Conservation (phyloP, 2,113 vertebrate genomes). For the Psilopsiagon aurifrons region DNA sequence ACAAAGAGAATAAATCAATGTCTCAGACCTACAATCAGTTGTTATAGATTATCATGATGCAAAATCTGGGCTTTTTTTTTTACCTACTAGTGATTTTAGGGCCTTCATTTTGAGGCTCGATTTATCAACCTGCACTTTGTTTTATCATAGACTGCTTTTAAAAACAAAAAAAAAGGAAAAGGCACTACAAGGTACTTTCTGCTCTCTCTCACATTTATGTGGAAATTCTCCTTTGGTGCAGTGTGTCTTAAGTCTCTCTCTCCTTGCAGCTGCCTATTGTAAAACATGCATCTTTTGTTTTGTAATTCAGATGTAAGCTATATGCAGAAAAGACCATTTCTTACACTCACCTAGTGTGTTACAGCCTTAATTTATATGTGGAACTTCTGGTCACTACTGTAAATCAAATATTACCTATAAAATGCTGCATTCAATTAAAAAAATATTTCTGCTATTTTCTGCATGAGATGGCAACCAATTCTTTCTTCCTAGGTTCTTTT, state of each 20-base stretch:
- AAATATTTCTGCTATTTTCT: neutral
- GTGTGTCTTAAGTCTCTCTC: neutral
- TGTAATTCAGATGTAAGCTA: neutral
- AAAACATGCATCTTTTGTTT: neutral
- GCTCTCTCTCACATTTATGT: neutral
- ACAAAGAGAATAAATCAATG: neutral
- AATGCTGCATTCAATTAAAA: neutral
- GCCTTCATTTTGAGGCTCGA: neutral
- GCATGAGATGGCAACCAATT: neutral
- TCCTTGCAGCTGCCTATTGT: neutral
- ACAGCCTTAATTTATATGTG: neutral
- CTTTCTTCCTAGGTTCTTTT: neutral
- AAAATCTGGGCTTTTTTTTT: neutral
- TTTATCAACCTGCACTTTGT: neutral
- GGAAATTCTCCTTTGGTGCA: neutral
- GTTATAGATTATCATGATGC: neutral
- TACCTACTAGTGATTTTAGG: neutral
- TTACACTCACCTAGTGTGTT: neutral
- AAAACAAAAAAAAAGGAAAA: neutral
- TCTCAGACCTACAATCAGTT: neutral
- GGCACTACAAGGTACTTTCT: neutral
- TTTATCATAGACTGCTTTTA: neutral
- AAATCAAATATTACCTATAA: neutral
- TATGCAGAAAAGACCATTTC: neutral
- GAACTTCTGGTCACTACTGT: neutral